phyloP scores from a whole-genome alignment of 2,113 vertebrate species.

The Emydocephalus ijimae region DNA sequence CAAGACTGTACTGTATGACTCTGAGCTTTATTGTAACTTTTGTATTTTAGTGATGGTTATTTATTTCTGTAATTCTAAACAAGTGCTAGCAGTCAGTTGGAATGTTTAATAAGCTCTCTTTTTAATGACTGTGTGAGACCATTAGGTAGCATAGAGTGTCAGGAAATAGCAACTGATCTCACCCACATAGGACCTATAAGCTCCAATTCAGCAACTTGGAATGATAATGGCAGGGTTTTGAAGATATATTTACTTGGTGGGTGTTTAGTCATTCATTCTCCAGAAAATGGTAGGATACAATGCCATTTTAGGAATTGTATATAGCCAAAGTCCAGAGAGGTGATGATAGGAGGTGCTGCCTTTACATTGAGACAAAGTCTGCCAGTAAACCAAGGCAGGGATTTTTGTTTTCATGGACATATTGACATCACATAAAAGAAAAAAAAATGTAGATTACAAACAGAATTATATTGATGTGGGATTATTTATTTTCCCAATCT shows the following conservation, averaged over 20 bases:
- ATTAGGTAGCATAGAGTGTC: neutral
- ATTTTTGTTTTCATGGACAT: neutral
- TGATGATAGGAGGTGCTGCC: neutral
- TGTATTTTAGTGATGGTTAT: neutral
- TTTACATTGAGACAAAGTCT: neutral
- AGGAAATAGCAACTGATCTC: neutral
- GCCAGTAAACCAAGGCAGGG: neutral
- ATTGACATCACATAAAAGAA: neutral
- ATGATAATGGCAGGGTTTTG: neutral
- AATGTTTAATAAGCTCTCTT: neutral
- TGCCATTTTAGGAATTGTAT: neutral
- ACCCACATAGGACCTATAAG: neutral
- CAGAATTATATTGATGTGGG: neutral
- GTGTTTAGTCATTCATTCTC: neutral
- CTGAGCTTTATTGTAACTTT: neutral
- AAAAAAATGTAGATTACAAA: neutral
- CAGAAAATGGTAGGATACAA: neutral
- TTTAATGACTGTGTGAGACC: neutral
- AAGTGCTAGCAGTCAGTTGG: neutral
- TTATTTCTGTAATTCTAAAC: neutral
- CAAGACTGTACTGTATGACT: neutral
- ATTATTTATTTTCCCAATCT: neutral
- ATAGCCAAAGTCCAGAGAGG: neutral
- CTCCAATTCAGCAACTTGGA: neutral
- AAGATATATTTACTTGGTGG: neutral